Percentiles rank a stretch among this genome's conserved stretches.
phyloP scores from a whole-genome alignment of 2,888 invertebrate species.

The Tinea pellionella region DNA sequence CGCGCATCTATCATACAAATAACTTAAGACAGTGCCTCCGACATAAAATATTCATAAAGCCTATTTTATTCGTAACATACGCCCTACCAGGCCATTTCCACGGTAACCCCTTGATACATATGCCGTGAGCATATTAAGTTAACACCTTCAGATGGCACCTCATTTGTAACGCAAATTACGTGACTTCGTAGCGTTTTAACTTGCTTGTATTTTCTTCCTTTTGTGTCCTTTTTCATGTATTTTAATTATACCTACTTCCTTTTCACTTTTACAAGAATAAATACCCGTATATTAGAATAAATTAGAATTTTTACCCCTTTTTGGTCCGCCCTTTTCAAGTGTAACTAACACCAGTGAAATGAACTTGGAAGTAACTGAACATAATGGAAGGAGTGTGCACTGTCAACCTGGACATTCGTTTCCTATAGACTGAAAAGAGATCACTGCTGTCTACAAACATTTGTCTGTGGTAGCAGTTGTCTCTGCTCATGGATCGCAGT shows the following conservation, averaged over 20 bases:
- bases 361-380: no score
- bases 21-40: slow-evolving; percentile 7
- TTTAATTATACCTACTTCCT: neutral
- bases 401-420: no score
- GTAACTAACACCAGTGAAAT: no score
- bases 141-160: slow-evolving; percentile 12
- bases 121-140: slow-evolving; percentile 6
- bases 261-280: neutral
- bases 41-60: slow-evolving; percentile 13
- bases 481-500: no score
- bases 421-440: no score
- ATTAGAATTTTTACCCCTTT: neutral
- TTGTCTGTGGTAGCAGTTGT: no score
- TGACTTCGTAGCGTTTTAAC: slow-evolving; percentile 21
- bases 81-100: neutral
- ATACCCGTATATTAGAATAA: neutral
- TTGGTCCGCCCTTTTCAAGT: no score
- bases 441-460: no score
- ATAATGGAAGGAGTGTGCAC: no score
- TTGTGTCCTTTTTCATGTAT: neutral
- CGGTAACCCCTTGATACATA: neutral
- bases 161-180: slow-evolving; percentile 51
- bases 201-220: slow-evolving; percentile 4
- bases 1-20: slow-evolving; percentile 7
- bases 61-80: slow-evolving; percentile 1